These are phyloP conservation scores for Platycheirus albimanus DNA, from an alignment of 2,888 invertebrate genomes.

Conservation along the genomic window DNA sequence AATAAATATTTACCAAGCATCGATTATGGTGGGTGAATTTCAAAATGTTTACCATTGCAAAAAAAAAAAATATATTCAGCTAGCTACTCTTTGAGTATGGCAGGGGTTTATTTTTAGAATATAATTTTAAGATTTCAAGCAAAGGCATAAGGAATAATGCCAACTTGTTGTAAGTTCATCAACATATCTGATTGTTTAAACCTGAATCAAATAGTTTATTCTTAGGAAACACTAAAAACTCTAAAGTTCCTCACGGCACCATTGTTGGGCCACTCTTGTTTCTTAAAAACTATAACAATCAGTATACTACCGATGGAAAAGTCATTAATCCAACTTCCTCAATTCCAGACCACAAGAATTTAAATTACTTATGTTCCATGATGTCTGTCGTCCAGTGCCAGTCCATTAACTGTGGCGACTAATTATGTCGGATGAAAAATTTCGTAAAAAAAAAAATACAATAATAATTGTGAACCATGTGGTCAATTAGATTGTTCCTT, in stretches of 20 bases:
- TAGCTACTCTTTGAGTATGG: too few relatives aligned
- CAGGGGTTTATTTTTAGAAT: neutral
- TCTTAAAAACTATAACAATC: neutral
- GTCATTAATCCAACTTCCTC: slow-evolving; percentile 31
- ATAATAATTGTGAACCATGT: slow-evolving; percentile 32
- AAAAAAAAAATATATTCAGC: neutral
- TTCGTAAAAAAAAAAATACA: neutral
- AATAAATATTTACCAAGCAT: slow-evolving; percentile 4
- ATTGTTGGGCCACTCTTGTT: slow-evolving; percentile 1
- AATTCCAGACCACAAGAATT: slow-evolving; percentile 41
- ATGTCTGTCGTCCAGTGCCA: slow-evolving; percentile 33
- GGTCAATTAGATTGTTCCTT: slow-evolving; percentile 51
- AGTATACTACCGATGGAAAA: neutral
- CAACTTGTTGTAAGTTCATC: too few relatives aligned
- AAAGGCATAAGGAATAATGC: neutral
- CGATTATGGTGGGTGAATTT: slow-evolving; percentile 2
- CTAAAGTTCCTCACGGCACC: slow-evolving; percentile 27
- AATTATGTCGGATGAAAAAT: slow-evolving; percentile 49
- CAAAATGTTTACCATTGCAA: slow-evolving; percentile 2
- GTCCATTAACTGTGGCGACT: slow-evolving; percentile 14
- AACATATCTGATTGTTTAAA: too few relatives aligned
- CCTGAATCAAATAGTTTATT: too few relatives aligned
- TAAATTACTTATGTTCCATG: slow-evolving; percentile 37
- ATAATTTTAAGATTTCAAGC: neutral
- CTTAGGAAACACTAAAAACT: neutral